phyloP scores from a whole-genome alignment of 2,888 invertebrate genomes.

The Platycnemis pennipes region DNA sequence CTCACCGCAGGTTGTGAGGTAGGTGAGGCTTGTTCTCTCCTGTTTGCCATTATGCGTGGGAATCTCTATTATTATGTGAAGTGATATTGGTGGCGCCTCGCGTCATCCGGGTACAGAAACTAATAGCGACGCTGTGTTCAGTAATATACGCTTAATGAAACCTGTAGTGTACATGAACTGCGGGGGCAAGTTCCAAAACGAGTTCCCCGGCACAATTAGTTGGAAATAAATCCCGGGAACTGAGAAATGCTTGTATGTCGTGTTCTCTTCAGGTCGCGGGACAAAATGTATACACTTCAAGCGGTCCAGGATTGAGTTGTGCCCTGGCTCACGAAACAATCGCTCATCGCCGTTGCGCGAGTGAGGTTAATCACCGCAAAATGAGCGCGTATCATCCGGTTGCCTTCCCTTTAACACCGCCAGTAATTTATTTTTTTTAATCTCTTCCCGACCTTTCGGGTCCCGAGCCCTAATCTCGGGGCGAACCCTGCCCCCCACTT shows the following conservation, averaged over 20 bases:
- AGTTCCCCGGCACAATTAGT: background rate
- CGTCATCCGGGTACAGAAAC: background rate
- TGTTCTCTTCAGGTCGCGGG: no score
- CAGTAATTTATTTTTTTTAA: slow-evolving; percentile 2
- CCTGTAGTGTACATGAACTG: background rate
- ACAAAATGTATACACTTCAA: no score
- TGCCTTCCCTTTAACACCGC: background rate
- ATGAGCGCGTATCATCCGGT: background rate
- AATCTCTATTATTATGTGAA: background rate
- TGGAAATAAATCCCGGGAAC: background rate
- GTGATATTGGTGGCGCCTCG: background rate
- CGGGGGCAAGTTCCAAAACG: background rate
- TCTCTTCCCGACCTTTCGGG: background rate
- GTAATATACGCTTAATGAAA: background rate
- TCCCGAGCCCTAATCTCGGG: background rate
- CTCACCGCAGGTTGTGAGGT: background rate
- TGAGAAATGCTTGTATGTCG: no score
- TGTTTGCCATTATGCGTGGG: background rate
- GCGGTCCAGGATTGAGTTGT: no score
- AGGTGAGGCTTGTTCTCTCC: background rate
- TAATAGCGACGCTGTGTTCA: background rate
- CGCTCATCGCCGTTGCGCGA: background rate
- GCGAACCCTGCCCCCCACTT: background rate
- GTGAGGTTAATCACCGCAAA: background rate
- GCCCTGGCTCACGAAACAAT: background rate